Evolutionary conservation across 2,113 vertebrate genomes (phyloP).

Genomic region (Genyomyrus donnyi): DNA sequence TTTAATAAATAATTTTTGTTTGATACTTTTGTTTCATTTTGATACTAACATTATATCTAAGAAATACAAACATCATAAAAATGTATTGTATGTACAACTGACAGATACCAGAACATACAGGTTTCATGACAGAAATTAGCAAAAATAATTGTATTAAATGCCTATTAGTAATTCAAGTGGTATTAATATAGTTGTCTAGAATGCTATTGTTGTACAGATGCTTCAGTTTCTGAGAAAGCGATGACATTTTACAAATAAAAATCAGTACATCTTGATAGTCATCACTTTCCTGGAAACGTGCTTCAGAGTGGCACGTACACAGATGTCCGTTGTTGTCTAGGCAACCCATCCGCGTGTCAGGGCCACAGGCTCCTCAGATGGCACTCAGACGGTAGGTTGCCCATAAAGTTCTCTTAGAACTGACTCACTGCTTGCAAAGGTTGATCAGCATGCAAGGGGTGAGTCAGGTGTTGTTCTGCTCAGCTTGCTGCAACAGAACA

Average conservation of each 20-base stretch:
- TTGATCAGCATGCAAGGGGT: not conserved
- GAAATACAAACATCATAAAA: not conserved
- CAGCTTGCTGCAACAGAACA: not conserved
- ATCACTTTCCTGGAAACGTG: not conserved
- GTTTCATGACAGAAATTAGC: not conserved
- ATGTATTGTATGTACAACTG: not conserved
- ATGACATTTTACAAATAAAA: slow-evolving; percentile 4
- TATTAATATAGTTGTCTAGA: not conserved
- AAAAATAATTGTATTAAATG: not conserved
- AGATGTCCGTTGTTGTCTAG: not conserved
- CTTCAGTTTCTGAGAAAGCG: not conserved
- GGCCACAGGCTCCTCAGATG: not conserved
- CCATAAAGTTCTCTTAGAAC: not conserved
- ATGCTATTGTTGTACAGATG: not conserved
- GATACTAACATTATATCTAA: not conserved
- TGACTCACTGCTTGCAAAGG: slow-evolving; percentile 4
- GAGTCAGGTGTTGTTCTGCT: not conserved
- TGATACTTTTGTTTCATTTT: not conserved
- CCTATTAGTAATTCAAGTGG: not conserved
- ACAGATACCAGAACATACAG: not conserved
- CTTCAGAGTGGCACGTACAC: not conserved
- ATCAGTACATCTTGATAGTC: not conserved
- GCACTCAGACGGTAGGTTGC: not conserved
- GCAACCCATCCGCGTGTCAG: not conserved
- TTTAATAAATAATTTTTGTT: not conserved